These are phyloP conservation scores for Porphyrio hochstetteri DNA, from an alignment of 2,113 vertebrate genomes.

Conservation along the genomic window DNA sequence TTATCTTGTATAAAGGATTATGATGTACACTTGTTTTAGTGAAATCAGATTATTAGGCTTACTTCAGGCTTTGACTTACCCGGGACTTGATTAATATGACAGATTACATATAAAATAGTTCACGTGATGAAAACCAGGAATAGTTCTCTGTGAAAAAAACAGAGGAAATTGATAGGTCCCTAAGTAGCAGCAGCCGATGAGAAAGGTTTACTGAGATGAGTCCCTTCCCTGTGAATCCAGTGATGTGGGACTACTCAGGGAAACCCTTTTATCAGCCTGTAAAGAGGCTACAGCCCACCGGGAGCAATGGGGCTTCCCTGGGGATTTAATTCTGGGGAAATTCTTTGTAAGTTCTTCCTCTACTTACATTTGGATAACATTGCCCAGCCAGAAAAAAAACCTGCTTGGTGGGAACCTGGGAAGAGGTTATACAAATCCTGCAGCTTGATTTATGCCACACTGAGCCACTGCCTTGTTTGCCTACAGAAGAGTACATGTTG, in stretches of 20 bases:
- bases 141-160: background rate
- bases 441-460: fast-evolving
- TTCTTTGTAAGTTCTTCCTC: background rate
- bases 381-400: background rate
- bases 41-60: background rate
- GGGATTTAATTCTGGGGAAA: background rate
- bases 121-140: background rate
- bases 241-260: background rate
- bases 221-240: background rate
- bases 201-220: background rate
- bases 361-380: background rate
- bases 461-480: background rate
- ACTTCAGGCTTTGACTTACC: background rate
- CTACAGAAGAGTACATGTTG: background rate
- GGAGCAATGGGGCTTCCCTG: background rate
- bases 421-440: background rate
- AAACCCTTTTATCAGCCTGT: background rate
- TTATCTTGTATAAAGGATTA: background rate
- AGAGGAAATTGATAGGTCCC: background rate
- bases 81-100: background rate
- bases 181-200: background rate
- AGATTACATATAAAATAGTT: background rate
- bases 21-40: background rate
- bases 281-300: background rate
- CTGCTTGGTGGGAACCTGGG: background rate